phyloP scores from a whole-genome alignment of 2,113 vertebrate species.

The Trematocara unimaculatum region DNA sequence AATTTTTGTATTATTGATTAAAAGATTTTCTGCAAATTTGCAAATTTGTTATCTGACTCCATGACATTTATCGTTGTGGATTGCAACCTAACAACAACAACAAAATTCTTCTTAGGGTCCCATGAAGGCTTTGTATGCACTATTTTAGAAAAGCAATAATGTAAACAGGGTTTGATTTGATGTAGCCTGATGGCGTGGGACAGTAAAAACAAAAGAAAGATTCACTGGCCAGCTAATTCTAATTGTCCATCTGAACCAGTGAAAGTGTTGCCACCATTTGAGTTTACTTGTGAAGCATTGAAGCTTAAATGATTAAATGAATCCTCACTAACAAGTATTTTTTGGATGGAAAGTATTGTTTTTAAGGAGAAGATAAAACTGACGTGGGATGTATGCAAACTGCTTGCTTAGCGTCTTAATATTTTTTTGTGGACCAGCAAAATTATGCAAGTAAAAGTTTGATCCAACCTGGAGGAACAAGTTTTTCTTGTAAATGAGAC shows the following conservation, averaged over 20 bases:
- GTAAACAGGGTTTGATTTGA: neutral
- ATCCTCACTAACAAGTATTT: neutral
- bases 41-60: fast-evolving
- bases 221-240: neutral
- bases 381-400: neutral
- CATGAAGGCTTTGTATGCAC: neutral
- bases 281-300: neutral
- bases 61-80: fast-evolving
- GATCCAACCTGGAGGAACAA: neutral
- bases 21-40: neutral
- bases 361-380: neutral
- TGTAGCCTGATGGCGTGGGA: neutral
- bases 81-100: neutral
- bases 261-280: neutral
- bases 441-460: neutral
- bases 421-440: neutral
- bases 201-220: neutral
- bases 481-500: neutral
- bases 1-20: neutral
- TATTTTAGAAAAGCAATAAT: neutral
- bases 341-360: neutral
- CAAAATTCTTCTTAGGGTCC: fast-evolving
- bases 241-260: neutral
- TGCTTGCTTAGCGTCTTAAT: neutral
- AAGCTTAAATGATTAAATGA: neutral